Evolutionary conservation across 2,888 invertebrate genomes (phyloP), one percentile per base, ranked within the genome.

Genomic region (Rhamnusium bicolor): DNA sequence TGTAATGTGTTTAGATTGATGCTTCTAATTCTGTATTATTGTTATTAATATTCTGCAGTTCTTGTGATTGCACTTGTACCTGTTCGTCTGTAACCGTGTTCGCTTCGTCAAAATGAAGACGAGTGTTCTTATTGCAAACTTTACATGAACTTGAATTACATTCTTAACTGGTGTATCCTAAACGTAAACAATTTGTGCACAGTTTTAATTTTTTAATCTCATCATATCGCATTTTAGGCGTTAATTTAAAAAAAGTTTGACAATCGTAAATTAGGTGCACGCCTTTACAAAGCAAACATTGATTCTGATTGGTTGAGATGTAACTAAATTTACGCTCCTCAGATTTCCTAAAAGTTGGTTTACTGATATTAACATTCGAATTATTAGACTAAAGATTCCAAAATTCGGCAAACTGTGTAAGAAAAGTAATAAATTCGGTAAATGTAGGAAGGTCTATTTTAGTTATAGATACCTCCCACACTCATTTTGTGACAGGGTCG

Each of bases 101-200:
- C 0, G 24, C 7, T 21, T 62, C 18, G 6, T 47, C 49, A 19
- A 62, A 7, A 14, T 62, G 62, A 2, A 47, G 14, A 10, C 46
- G 19, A 5, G 47, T 18, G 14, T 47, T 47, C 12, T n/a, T 19
- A 2, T 46, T 2, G 19, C 62, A 62, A 4, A 10, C 19, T 21
- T 29, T 46, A 29, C 62, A 40, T 5, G 21, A 2, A 2, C 54
- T 58, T 40, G 68, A 58, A 21, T 21, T 65, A 21, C 71, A 71
- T 2, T 54, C 32, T 21, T n/a, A 8, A 14, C 14, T 60, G 47
- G 47, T 2, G 32, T 72, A 68, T 12, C 61, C 61, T 19, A 29
- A 0, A n/a, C 72, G 27, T 32, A 72, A 53, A 27, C 65, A 71
- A 56, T 71, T 71, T 2, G 54, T 65, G 19, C 71, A 72, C 12